Percentiles rank a stretch among this genome's conserved stretches.
Evolutionary conservation across 64 coral and sea anemone species (phyloP).

Genomic region (Porites lutea): DNA sequence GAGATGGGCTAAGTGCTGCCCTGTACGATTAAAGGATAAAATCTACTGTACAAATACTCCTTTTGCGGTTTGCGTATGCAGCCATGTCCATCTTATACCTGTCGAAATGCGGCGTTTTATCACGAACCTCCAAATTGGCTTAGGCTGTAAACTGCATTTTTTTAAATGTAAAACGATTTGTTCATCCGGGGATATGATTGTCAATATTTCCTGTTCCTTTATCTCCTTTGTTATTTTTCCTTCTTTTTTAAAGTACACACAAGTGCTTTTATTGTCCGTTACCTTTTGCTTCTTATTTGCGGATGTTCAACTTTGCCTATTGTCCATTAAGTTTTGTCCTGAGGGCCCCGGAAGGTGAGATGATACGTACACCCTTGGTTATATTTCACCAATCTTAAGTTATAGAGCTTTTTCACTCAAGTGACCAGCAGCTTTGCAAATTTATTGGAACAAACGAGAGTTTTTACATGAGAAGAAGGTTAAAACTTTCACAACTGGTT

Average conservation of each 20-base stretch:
- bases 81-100: background rate
- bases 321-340: background rate
- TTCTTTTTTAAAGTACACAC: too few relatives aligned
- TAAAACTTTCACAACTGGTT: too few relatives aligned
- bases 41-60: slow-evolving; percentile 34
- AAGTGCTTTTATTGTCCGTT: background rate
- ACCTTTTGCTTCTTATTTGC: background rate
- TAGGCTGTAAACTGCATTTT: slow-evolving; percentile 4
- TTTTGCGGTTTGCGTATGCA: slow-evolving; percentile 1
- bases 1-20: background rate
- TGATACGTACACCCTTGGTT: too few relatives aligned
- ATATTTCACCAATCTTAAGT: too few relatives aligned
- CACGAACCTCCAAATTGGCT: slow-evolving; percentile 34
- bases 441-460: too few relatives aligned
- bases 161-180: slow-evolving; percentile 9
- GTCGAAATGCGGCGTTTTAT: slow-evolving; percentile 11
- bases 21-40: slow-evolving; percentile 29
- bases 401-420: too few relatives aligned
- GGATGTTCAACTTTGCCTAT: background rate
- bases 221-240: background rate
- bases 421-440: too few relatives aligned
- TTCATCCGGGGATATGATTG: background rate
- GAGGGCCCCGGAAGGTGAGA: background rate
- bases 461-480: too few relatives aligned
- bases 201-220: background rate